phyloP scores from a whole-genome alignment of 2,797 vertebrate species.

The Echeneis naucrates region DNA sequence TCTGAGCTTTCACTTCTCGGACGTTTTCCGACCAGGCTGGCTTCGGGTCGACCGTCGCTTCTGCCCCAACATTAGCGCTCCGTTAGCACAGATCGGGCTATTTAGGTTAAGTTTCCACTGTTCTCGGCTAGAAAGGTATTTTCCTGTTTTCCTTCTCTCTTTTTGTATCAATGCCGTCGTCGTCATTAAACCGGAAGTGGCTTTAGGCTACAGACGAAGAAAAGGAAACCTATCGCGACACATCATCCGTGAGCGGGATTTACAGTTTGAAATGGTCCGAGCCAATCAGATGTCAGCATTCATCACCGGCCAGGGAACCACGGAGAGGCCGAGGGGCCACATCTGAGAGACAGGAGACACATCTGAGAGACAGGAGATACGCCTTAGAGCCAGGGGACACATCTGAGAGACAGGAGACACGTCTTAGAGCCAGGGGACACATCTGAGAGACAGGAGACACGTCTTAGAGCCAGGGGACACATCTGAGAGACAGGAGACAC shows the following conservation, averaged over 20 bases:
- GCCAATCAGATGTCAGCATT: slow-evolving; percentile 65
- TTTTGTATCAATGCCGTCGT: slow-evolving; percentile 83
- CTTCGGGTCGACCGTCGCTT: neutral
- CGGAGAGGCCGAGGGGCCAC: too few relatives aligned
- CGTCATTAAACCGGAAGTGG: slow-evolving; percentile 86
- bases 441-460: too few relatives aligned
- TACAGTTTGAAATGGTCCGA: slow-evolving; percentile 73
- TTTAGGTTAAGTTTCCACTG: slow-evolving; percentile 61
- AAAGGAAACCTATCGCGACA: slow-evolving; percentile 80
- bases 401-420: too few relatives aligned
- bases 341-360: too few relatives aligned
- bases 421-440: too few relatives aligned
- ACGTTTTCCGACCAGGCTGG: slow-evolving; percentile 1
- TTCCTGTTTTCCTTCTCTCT: slow-evolving; percentile 82
- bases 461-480: too few relatives aligned
- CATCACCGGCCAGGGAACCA: too few relatives aligned
- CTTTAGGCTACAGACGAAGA: slow-evolving; percentile 80
- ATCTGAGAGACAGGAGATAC: too few relatives aligned
- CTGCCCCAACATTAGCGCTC: neutral
- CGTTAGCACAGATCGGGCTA: slow-evolving; percentile 2
- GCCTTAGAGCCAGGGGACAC: too few relatives aligned
- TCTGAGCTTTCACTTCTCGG: slow-evolving; percentile 24
- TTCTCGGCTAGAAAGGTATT: slow-evolving; percentile 72
- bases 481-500: too few relatives aligned
- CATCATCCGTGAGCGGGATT: slow-evolving; percentile 75